A percentile compares a stretch with the other conserved stretches of the same genome.
These are phyloP conservation scores for Hemicentrotus pulcherrimus DNA, from an alignment of 35 echinoderm and acorn worm species.

Conservation along the genomic window DNA sequence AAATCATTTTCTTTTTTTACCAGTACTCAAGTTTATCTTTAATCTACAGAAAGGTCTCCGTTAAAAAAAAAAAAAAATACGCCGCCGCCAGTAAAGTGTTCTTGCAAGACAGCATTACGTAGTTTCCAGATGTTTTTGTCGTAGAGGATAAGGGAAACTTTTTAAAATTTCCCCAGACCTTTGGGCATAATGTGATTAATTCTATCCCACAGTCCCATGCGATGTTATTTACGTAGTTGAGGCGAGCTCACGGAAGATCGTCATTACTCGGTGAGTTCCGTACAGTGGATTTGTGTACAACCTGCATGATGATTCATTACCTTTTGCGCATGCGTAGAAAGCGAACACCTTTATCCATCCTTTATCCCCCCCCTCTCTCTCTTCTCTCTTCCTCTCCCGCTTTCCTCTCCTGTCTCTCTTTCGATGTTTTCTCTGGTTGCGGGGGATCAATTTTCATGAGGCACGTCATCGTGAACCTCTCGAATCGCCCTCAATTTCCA, in stretches of 20 bases:
- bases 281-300: not conserved
- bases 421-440: not conserved
- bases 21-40: no score
- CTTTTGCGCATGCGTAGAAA: not conserved
- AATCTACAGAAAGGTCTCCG: no score
- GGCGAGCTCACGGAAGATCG: conserved; percentile 6
- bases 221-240: not conserved
- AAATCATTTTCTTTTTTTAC: no score
- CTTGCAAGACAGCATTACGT: no score
- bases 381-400: not conserved
- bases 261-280: not conserved
- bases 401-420: not conserved
- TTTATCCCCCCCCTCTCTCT: not conserved
- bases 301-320: not conserved
- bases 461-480: conserved; percentile 7
- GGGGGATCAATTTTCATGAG: not conserved
- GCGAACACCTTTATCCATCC: not conserved
- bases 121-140: no score
- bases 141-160: no score
- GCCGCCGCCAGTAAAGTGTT: no score
- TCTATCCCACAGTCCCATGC: not conserved
- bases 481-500: not conserved
- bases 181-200: not conserved
- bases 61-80: no score
- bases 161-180: not conserved